Evolutionary conservation across 1,140 invertebrate species (phyloP).

Genomic region (Cryptotermes secundus): DNA sequence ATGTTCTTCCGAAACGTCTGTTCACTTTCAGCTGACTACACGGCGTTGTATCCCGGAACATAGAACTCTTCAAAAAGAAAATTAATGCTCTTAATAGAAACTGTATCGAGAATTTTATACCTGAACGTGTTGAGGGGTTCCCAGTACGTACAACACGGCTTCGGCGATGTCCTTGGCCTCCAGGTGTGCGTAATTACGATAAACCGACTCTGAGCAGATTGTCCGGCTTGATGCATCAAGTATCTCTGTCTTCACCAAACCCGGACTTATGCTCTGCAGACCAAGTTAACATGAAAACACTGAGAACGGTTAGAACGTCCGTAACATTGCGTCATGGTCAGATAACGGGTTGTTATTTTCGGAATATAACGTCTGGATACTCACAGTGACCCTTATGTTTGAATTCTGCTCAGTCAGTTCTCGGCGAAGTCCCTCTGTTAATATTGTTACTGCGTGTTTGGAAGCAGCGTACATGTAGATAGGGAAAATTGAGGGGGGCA

Average conservation of each 20-base stretch:
- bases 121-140: slow-evolving; percentile 53
- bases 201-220: background rate
- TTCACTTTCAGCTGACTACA: no score
- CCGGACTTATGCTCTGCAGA: slow-evolving; percentile 59
- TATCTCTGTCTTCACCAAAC: slow-evolving; percentile 60
- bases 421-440: slow-evolving; percentile 48
- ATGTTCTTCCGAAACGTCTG: no score
- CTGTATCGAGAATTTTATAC: no score
- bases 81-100: no score
- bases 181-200: slow-evolving; percentile 45
- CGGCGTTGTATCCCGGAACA: no score
- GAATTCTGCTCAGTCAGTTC: slow-evolving; percentile 43
- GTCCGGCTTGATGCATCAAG: slow-evolving; percentile 42
- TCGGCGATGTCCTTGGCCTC: slow-evolving; percentile 52
- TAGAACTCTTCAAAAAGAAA: no score
- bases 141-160: slow-evolving; percentile 52
- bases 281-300: slow-evolving; percentile 11
- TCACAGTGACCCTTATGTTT: slow-evolving; percentile 27
- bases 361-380: background rate
- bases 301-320: no score
- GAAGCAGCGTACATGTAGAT: slow-evolving; percentile 45
- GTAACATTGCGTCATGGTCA: no score
- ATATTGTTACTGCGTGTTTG: slow-evolving; percentile 49
- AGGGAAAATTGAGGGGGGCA: background rate
- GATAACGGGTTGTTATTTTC: no score